Percentiles rank a stretch among this genome's conserved stretches.
Conservation (phyloP, 2,113 vertebrate genomes). For the Xenotilapia flavipinnis region DNA sequence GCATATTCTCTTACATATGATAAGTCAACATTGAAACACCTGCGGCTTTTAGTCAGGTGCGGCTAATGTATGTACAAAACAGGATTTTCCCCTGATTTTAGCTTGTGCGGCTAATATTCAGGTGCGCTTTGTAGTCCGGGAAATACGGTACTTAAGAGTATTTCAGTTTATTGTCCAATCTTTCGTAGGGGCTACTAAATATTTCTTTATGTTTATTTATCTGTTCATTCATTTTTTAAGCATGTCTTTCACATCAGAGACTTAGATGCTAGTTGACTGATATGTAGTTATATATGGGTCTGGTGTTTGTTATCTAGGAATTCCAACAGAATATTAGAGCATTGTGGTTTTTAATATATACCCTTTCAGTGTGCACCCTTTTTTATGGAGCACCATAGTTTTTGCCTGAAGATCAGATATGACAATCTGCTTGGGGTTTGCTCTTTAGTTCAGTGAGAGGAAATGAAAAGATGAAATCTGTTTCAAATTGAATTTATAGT, state of each 20-base stretch:
- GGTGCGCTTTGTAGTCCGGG: no score
- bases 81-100: no score
- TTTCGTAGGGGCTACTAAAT: neutral
- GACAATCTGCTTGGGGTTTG: neutral
- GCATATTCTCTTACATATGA: no score
- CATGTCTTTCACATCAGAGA: neutral
- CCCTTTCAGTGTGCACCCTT: neutral
- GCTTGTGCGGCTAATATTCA: no score
- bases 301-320: neutral
- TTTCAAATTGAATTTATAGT: slow-evolving; percentile 2
- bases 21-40: no score
- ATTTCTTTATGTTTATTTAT: neutral
- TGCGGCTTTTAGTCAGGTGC: no score
- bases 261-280: neutral
- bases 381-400: neutral
- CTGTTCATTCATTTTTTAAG: neutral
- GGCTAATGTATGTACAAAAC: no score
- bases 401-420: neutral
- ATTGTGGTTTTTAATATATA: neutral
- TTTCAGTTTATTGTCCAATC: neutral
- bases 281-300: neutral
- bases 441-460: neutral
- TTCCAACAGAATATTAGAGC: slow-evolving; percentile 14
- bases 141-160: neutral
- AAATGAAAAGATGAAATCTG: slow-evolving; percentile 46